Conservation (phyloP, 1,140 invertebrate genomes). For the Hyposmocoma kahamanoa region DNA sequence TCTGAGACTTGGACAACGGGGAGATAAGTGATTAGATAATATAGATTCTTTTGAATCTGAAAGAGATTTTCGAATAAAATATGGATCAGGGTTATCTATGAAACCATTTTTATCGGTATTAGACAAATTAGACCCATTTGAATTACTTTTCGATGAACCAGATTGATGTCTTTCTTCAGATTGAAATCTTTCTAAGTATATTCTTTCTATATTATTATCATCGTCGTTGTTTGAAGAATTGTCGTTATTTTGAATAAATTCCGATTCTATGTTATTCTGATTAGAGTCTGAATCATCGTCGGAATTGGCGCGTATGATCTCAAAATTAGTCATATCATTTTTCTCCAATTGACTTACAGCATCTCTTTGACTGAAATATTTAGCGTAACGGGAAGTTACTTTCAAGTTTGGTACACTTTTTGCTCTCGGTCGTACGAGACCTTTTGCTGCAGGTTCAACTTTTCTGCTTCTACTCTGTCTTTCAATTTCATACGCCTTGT, state of each 20-base stretch:
- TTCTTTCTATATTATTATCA: slow-evolving; percentile 53
- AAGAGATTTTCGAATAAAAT: slow-evolving; percentile 37
- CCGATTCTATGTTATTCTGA: too few relatives aligned
- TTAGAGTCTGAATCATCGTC: slow-evolving; percentile 13
- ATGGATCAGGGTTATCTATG: slow-evolving; percentile 22
- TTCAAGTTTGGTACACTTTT: slow-evolving; percentile 71
- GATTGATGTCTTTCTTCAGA: slow-evolving; percentile 54
- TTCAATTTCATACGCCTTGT: slow-evolving; percentile 58
- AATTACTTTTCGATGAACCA: slow-evolving; percentile 24
- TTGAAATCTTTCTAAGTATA: slow-evolving; percentile 59
- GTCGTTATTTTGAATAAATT: slow-evolving; percentile 18
- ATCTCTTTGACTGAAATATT: slow-evolving; percentile 71
- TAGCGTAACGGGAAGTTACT: slow-evolving; percentile 66
- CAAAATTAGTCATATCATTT: slow-evolving; percentile 22
- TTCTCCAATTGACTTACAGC: slow-evolving; percentile 38
- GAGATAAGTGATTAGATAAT: slow-evolving; percentile 21
- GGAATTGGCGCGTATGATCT: slow-evolving; percentile 19
- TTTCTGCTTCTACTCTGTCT: slow-evolving; percentile 45
- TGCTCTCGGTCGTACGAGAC: slow-evolving; percentile 39
- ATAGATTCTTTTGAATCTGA: slow-evolving; percentile 18
- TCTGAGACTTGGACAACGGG: slow-evolving; percentile 14
- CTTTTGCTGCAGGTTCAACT: slow-evolving; percentile 24
- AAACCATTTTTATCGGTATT: slow-evolving; percentile 14
- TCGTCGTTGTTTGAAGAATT: slow-evolving; percentile 34
- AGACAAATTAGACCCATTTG: slow-evolving; percentile 23